Percentiles rank a stretch among this genome's conserved stretches.
These are phyloP conservation scores for Lepidonotus clava DNA, from an alignment of 2,888 invertebrate genomes.

Conservation along the genomic window DNA sequence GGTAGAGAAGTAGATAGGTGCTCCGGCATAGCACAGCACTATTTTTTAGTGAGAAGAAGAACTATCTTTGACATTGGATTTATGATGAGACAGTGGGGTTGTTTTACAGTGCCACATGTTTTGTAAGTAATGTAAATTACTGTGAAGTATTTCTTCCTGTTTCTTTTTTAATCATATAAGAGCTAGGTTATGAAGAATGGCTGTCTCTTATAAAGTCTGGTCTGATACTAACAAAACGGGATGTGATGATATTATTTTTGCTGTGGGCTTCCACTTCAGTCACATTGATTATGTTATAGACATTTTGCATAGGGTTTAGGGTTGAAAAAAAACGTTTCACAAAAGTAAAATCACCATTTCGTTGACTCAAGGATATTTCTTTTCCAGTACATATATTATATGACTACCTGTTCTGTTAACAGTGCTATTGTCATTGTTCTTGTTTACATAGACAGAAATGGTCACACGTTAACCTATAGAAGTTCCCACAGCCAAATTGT, in stretches of 20 bases:
- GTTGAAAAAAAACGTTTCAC: no score
- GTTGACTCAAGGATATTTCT: no score
- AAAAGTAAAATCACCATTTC: no score
- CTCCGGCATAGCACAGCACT: background rate
- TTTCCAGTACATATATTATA: no score
- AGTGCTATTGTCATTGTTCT: no score
- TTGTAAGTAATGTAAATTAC: background rate
- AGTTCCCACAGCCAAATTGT: constrained; percentile 17
- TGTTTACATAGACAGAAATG: no score
- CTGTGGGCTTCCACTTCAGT: background rate
- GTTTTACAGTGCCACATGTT: constrained; percentile 15
- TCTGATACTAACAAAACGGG: no score
- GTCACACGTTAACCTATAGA: no score
- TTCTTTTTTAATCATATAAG: background rate
- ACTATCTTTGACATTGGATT: constrained; percentile 25
- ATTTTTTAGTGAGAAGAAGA: background rate
- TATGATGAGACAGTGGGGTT: background rate
- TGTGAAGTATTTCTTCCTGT: background rate
- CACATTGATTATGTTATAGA: background rate
- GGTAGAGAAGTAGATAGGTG: constrained; percentile 33
- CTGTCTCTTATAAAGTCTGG: background rate
- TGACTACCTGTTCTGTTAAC: no score
- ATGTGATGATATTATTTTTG: constrained; percentile 20
- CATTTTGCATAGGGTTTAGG: no score
- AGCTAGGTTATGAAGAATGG: no score